A percentile compares a stretch with the other conserved stretches of the same genome.
Conservation (phyloP, 2,113 vertebrate species). For the Hiodon tergisus region DNA sequence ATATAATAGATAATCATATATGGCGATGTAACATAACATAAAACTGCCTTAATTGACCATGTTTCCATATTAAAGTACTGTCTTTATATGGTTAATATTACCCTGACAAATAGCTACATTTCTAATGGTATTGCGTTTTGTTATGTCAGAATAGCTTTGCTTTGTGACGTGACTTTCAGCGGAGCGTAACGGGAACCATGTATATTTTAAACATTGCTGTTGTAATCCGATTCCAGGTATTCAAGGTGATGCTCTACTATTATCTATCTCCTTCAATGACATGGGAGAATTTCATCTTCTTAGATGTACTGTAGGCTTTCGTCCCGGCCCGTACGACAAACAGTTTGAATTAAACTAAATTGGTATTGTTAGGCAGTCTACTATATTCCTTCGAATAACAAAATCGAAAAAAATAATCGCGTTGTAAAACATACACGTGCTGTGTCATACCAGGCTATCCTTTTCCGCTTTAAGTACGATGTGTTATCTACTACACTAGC, state of each 20-base stretch:
- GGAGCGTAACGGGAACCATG: neutral
- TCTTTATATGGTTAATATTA: no score
- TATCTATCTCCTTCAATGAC: slow-evolving; percentile 20
- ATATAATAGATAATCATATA: neutral
- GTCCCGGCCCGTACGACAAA: neutral
- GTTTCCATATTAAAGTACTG: no score
- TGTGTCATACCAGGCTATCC: no score
- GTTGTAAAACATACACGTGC: no score
- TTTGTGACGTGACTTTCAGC: slow-evolving; percentile 12
- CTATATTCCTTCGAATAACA: no score
- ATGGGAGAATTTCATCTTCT: slow-evolving; percentile 17
- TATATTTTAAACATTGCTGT: slow-evolving; percentile 24
- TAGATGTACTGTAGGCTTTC: neutral
- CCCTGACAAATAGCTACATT: no score
- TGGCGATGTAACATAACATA: no score
- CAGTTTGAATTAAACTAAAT: slow-evolving; percentile 5
- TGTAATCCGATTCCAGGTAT: slow-evolving; percentile 27
- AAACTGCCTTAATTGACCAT: no score
- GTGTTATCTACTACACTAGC: no score
- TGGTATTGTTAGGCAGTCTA: neutral
- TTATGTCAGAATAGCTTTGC: neutral
- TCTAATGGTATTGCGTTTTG: neutral
- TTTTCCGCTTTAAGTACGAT: no score
- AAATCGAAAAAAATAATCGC: no score
- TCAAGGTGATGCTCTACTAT: slow-evolving; percentile 28